Conservation (phyloP, 1,140 invertebrate species). For the Drosophila melanica region DNA sequence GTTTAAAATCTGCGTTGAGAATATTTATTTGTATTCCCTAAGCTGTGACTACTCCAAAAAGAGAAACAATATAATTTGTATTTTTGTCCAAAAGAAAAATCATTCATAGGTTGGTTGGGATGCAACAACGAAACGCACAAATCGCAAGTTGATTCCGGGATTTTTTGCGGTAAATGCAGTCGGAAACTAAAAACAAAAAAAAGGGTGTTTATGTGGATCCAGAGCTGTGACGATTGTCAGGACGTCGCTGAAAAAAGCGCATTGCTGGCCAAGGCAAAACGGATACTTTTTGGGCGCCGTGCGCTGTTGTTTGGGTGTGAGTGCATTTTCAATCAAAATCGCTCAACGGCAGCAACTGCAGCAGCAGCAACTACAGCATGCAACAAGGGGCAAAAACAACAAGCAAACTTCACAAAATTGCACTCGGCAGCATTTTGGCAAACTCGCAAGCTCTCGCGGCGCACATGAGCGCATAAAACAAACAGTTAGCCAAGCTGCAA, state of each 20-base stretch:
- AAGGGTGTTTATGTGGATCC: conserved; percentile 30
- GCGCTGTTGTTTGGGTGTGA: conserved; percentile 39
- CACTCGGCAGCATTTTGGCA: conserved; percentile 76
- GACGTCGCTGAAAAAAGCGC: conserved; percentile 11
- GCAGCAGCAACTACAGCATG: conserved; percentile 9
- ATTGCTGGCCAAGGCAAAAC: conserved; percentile 21
- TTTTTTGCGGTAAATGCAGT: conserved; percentile 43
- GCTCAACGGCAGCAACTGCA: conserved; percentile 53
- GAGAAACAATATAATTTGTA: not conserved
- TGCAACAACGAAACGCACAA: conserved; percentile 56
- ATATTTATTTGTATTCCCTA: not conserved
- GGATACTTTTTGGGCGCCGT: conserved; percentile 34
- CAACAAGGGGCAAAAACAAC: conserved; percentile 38
- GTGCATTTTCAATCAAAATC: conserved; percentile 78
- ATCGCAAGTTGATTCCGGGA: conserved; percentile 57
- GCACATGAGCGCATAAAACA: conserved; percentile 72
- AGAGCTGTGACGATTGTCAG: conserved; percentile 17
- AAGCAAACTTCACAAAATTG: conserved; percentile 69
- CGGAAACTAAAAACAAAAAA: conserved; percentile 28
- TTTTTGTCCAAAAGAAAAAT: not conserved
- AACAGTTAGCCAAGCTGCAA: conserved; percentile 47
- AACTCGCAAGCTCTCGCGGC: conserved; percentile 68
- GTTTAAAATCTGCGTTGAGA: no score
- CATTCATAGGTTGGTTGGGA: conserved; percentile 6
- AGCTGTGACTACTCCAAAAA: not conserved